Evolutionary conservation across 1,140 invertebrate species (phyloP), one percentile per base, ranked within the genome.

Genomic region (Drosophila navojoa): DNA sequence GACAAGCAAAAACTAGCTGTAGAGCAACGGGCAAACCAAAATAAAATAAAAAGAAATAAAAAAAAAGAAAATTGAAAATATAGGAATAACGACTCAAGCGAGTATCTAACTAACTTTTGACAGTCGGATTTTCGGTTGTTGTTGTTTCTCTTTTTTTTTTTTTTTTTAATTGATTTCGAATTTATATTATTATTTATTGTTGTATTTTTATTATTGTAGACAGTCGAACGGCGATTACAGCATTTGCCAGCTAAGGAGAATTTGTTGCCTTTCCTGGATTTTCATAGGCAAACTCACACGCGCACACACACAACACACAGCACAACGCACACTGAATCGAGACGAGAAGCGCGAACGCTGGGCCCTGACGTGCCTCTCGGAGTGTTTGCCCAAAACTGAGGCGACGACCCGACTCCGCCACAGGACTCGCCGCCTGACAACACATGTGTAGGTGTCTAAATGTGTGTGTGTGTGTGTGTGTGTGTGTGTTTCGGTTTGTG

Each of bases 381-480:
- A 90, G 82, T 87, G 87, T 90, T 90, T 90, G 81, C 87, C 87
- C 87, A 90, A 90, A 90, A 90, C 87, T 90, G 77, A 90, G 40
- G 53, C 76, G 38, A 62, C 27, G 44, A 62, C 27, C 35, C 62
- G 60, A 82, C 75, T 75, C 79, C 42, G 49, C 35, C 63, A 81
- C 62, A 69, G 52, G 58, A 69, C 66, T 62, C 45, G 54, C 53
- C 38, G 35, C 67, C 35, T 38, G 10, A 38, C 35, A 38, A 38
- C 35, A 38, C 38, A 27, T 47, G 4, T 59, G 40, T 40, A 45
- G 10, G 66, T 52, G 29, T 25, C 4, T 32, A 32, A 7, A 9
- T 32, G 32, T 32, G 27, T 25, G 25, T 10, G 27, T 11, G 44
- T 42, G 16, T 45, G 53, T 49, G 0, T 16, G 16, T 50, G 61